These are phyloP conservation scores for Microcebus tavaratra DNA, from an alignment of 2,113 vertebrate genomes.

Conservation along the genomic window DNA sequence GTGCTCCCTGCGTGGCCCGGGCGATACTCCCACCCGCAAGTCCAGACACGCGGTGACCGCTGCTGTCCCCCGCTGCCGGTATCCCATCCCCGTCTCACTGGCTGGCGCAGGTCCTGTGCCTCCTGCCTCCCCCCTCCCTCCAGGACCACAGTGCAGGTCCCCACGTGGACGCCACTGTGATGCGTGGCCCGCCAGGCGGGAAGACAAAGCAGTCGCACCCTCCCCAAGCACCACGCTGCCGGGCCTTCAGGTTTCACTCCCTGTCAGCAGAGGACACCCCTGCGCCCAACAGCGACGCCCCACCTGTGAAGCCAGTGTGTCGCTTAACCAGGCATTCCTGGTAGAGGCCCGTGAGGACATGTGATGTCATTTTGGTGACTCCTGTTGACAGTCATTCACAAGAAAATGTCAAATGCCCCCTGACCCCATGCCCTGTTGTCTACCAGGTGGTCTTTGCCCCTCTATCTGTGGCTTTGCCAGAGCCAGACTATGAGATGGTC, in stretches of 20 bases:
- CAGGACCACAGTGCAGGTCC: slow-evolving; percentile 73
- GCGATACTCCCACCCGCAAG: not conserved
- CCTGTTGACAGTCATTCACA: not conserved
- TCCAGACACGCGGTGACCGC: accelerated
- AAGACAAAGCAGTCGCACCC: slow-evolving; percentile 67
- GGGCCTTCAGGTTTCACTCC: slow-evolving; percentile 58
- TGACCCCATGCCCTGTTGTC: not conserved
- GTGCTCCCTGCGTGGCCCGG: not conserved
- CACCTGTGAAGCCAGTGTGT: slow-evolving; percentile 44
- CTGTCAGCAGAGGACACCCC: slow-evolving; percentile 41
- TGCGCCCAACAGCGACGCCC: slow-evolving; percentile 39
- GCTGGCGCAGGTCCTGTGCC: not conserved
- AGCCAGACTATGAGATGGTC: not conserved
- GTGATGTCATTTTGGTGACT: not conserved
- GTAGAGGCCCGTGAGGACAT: not conserved
- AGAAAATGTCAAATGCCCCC: not conserved
- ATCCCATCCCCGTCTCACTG: not conserved
- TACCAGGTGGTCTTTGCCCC: not conserved
- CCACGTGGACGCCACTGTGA: not conserved
- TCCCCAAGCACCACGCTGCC: slow-evolving; percentile 25
- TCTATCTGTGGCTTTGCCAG: not conserved
- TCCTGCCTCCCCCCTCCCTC: not conserved
- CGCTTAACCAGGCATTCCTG: not conserved
- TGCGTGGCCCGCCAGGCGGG: not conserved
- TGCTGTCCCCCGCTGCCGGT: not conserved